Base-by-base conservation (phyloP, 2,888 invertebrate species). In the Cantharis rustica region DNA sequence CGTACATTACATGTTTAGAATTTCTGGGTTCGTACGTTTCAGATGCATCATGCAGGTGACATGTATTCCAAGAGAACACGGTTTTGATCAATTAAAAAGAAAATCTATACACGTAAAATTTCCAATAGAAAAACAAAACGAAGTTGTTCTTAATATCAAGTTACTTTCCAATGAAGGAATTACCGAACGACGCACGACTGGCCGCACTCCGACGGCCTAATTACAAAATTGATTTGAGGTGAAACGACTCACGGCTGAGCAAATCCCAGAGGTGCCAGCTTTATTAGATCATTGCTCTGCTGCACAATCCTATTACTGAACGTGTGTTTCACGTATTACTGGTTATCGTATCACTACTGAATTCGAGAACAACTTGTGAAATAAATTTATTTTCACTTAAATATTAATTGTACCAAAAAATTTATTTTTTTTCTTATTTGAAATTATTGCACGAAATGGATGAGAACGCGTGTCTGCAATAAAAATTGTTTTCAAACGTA, bases 201-300 rank as follows among this genome's bases (percentile, higher is more conserved):
- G 82, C 84, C 85, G 83, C 82, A 84, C 84, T 80, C 79, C 73
- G 77, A 79, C 75, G 83, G 82, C 83, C 85, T 86, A 86, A 86
- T 86, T 86, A 86, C 85, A 84, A 85, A 86, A 86, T 86, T 86
- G 86, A 86, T 86, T 86, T 83, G 86, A 85, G 85, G 86, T 85
- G 84, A 85, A 86, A 84, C 86, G 84, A 85, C 84, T 84, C 84
- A 84, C 84, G 84, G 83, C 83, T 82, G 84, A 83, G 82, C 84
- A 83, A 85, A 82, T 85, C 85, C 86, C 85, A 80, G 81, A 82
- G 85, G 85, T 84, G 84, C 80, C 77, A 82, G 84, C 84, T 86
- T 85, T 85, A 86, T 85, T 86, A 86, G 86, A 86, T 86, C 85
- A 85, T 84, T 85, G 85, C 85, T 85, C 84, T 84, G 82, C 84